phyloP scores from a whole-genome alignment of 2,888 invertebrate species.

The Eurytoma adleriae region DNA sequence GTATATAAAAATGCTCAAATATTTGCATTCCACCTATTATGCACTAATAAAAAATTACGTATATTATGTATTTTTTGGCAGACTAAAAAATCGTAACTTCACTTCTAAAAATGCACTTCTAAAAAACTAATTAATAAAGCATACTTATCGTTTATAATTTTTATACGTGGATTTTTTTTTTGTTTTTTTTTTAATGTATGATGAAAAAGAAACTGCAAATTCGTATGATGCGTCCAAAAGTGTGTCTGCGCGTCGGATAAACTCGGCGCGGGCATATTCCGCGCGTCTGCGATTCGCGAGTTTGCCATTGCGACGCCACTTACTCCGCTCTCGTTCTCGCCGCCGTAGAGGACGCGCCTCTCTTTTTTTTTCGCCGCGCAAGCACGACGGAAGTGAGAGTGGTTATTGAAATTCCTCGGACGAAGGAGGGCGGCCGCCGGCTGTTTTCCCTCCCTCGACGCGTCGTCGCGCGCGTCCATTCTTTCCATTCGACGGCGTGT shows the following conservation, averaged over 20 bases:
- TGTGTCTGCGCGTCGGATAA: background rate
- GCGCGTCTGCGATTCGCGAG: conserved; percentile 2
- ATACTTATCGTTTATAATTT: no score
- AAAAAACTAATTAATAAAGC: no score
- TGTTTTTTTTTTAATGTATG: no score
- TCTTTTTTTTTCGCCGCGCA: conserved; percentile 56
- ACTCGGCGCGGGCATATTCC: background rate
- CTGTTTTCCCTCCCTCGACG: conserved; percentile 27
- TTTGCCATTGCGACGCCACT: conserved; percentile 4
- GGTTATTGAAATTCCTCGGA: conserved; percentile 70
- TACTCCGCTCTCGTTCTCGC: background rate
- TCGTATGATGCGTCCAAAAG: background rate
- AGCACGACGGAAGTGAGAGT: conserved; percentile 64
- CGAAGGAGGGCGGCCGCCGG: conserved; percentile 37
- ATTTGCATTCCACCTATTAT: no score
- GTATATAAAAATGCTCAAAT: no score
- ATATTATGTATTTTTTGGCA: no score
- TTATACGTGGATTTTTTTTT: no score
- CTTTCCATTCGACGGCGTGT: conserved; percentile 58
- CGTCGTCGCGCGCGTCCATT: conserved; percentile 57
- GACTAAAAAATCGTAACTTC: no score
- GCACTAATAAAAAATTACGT: no score
- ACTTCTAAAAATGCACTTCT: no score
- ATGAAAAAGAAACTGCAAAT: no score
- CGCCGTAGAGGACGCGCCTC: background rate